Conservation (phyloP, 2,797 vertebrate genomes). For the Botia almorhae region DNA sequence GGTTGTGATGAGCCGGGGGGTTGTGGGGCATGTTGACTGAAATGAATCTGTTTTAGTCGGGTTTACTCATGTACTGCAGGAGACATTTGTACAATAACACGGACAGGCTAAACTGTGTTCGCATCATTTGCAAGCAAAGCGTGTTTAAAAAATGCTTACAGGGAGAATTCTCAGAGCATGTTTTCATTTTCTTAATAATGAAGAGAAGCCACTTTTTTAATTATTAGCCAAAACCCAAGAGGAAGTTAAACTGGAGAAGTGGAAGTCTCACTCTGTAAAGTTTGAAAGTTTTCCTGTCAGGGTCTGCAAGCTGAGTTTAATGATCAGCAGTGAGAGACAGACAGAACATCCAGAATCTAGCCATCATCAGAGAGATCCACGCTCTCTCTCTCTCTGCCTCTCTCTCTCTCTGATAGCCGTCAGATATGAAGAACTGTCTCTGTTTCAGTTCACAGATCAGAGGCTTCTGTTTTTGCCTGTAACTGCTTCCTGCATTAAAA, state of each 20-base stretch:
- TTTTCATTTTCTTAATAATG: conserved; percentile 23
- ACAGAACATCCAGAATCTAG: conserved; percentile 75
- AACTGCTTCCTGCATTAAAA: conserved; percentile 62
- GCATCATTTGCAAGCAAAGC: neutral
- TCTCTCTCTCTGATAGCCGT: conserved; percentile 67
- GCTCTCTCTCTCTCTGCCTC: conserved; percentile 30
- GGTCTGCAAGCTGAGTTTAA: conserved; percentile 81
- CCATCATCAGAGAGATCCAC: conserved; percentile 81
- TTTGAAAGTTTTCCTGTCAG: conserved; percentile 76
- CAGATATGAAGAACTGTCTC: conserved; percentile 72
- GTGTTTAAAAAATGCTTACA: neutral
- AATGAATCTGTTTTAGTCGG: conserved; percentile 8
- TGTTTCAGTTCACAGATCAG: conserved; percentile 73
- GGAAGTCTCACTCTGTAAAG: conserved; percentile 68
- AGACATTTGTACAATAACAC: neutral
- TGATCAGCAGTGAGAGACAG: conserved; percentile 73
- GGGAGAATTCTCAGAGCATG: neutral
- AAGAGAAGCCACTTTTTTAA: conserved; percentile 25
- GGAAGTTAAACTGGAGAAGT: conserved; percentile 6
- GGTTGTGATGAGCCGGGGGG: neutral
- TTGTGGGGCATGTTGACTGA: neutral
- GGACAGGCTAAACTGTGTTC: neutral
- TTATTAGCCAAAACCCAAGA: conserved; percentile 5
- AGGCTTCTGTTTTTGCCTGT: conserved; percentile 68
- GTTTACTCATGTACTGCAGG: neutral